These are phyloP conservation scores for Macrobrachium nipponense DNA, from an alignment of 1,140 invertebrate genomes.

Conservation along the genomic window DNA sequence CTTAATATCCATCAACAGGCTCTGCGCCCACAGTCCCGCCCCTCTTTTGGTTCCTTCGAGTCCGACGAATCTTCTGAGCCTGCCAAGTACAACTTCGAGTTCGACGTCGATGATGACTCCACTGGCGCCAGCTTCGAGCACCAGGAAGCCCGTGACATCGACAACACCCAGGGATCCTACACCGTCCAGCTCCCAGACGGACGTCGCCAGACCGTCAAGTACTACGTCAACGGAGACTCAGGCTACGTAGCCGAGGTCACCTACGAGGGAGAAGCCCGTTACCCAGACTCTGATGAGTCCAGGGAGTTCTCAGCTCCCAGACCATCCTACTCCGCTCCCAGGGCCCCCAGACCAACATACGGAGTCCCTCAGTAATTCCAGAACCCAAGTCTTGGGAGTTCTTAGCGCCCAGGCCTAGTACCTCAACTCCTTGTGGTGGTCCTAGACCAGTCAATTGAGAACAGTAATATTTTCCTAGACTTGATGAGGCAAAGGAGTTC, in stretches of 20 bases:
- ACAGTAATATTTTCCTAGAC: neutral
- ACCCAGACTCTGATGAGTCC: slow-evolving; percentile 29
- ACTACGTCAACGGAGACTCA: slow-evolving; percentile 40
- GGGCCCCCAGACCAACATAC: neutral
- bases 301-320: slow-evolving; percentile 10
- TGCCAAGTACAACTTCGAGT: slow-evolving; percentile 18
- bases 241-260: slow-evolving; percentile 41
- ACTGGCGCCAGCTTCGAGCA: slow-evolving; percentile 24
- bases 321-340: neutral
- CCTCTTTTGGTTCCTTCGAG: neutral
- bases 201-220: slow-evolving; percentile 24
- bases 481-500: slow-evolving; percentile 21
- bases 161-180: slow-evolving; percentile 42
- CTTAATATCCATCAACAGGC: neutral
- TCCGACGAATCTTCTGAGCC: neutral
- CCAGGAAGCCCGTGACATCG: slow-evolving; percentile 24
- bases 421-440: no score
- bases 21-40: no score
- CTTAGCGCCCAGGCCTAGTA: no score
- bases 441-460: no score
- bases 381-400: no score
- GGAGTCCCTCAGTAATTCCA: neutral
- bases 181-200: slow-evolving; percentile 37
- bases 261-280: slow-evolving; percentile 38
- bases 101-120: slow-evolving; percentile 8